Percentiles rank a stretch among this genome's conserved stretches.
Conservation (phyloP, 2,797 vertebrate genomes). For the Tadarida brasiliensis region DNA sequence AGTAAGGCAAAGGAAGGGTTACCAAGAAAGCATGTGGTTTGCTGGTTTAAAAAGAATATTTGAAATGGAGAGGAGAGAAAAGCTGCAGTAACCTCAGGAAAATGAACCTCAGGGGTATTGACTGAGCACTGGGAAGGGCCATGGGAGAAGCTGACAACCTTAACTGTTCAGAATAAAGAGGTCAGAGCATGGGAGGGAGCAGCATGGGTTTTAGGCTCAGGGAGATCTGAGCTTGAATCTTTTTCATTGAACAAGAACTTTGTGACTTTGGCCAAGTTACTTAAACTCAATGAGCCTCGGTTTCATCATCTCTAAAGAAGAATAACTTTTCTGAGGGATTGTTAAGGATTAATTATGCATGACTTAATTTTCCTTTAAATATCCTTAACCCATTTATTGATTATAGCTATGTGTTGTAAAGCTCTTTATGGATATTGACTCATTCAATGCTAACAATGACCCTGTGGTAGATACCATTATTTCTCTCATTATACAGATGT, state of each 20-base stretch:
- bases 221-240: neutral
- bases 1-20: neutral
- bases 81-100: neutral
- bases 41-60: neutral
- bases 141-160: neutral
- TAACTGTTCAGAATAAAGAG: neutral
- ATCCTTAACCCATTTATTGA: neutral
- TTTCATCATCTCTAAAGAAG: constrained; percentile 4
- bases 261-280: neutral
- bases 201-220: neutral
- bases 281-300: neutral
- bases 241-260: neutral
- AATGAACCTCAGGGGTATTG: neutral
- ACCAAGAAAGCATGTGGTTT: neutral
- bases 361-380: constrained; percentile 26
- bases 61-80: neutral
- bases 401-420: neutral
- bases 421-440: neutral
- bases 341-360: neutral
- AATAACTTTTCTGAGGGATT: neutral
- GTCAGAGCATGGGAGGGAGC: neutral
- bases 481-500: neutral
- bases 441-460: constrained; percentile 1
- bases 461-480: neutral
- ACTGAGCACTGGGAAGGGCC: neutral